Evolutionary conservation across 2,888 invertebrate species (phyloP).

Genomic region (Trachelus iudaicus): DNA sequence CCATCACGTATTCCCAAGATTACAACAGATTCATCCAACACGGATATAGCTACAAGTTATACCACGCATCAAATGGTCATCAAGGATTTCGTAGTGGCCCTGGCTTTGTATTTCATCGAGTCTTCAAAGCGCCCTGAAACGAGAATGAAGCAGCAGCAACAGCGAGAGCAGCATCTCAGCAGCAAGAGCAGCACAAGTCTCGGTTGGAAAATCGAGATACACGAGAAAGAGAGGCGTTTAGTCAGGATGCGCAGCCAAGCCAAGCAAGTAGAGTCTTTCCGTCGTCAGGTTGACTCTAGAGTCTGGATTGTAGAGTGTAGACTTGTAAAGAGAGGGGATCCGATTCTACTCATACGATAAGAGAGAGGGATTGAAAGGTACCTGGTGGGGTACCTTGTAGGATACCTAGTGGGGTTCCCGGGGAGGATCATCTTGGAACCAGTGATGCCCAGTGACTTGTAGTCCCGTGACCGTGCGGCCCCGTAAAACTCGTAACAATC

Average conservation of each 20-base stretch:
- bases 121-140: constrained; percentile 2
- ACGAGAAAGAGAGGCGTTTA: constrained; percentile 3
- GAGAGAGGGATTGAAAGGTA: not conserved
- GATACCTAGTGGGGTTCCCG: not conserved
- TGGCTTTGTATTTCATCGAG: not conserved
- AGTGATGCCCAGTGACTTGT: not conserved
- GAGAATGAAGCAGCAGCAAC: constrained; percentile 5
- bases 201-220: constrained; percentile 21
- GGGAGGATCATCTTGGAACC: not conserved
- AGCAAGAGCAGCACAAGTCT: constrained; percentile 6
- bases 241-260: not conserved
- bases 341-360: not conserved
- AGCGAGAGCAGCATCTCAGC: not conserved
- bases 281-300: not conserved
- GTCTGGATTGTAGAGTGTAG: not conserved
- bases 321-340: not conserved
- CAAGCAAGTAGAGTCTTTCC: not conserved
- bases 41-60: not conserved
- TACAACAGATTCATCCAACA: not conserved
- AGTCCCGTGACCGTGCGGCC: not conserved
- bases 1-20: not conserved
- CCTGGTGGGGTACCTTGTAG: not conserved
- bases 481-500: not conserved
- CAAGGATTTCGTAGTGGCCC: too few species aligned
- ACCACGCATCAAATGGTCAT: too few species aligned